These are phyloP conservation scores for Zaprionus capensis DNA, from an alignment of 1,140 invertebrate species.

Conservation along the genomic window DNA sequence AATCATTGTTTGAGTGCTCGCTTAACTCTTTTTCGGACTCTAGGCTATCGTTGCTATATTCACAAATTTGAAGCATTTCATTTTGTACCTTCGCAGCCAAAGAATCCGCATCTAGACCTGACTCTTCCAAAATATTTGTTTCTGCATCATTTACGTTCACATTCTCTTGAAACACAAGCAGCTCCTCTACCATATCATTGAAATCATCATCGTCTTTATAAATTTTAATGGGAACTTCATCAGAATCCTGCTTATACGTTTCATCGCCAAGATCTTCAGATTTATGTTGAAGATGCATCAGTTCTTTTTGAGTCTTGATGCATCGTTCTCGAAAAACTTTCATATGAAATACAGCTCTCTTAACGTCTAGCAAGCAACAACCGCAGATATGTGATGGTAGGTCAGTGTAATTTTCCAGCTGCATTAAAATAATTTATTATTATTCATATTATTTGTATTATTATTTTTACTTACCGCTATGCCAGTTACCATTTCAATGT, in stretches of 20 bases:
- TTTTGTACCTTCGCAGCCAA: slow-evolving; percentile 26
- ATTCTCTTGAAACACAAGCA: slow-evolving; percentile 6
- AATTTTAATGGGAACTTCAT: background rate
- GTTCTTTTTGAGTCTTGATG: slow-evolving; percentile 44
- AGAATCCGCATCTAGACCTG: slow-evolving; percentile 30
- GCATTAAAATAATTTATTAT: background rate
- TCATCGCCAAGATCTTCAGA: background rate
- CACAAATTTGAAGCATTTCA: slow-evolving; percentile 45
- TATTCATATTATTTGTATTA: no score
- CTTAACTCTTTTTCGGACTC: slow-evolving; percentile 5
- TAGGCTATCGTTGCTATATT: slow-evolving; percentile 22
- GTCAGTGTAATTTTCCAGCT: slow-evolving; percentile 38
- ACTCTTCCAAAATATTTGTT: background rate
- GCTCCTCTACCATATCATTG: background rate
- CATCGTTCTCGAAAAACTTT: slow-evolving; percentile 54
- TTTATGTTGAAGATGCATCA: slow-evolving; percentile 5
- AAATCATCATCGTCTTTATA: slow-evolving; percentile 5
- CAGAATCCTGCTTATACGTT: background rate
- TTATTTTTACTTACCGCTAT: slow-evolving; percentile 25
- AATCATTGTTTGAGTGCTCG: background rate
- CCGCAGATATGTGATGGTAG: slow-evolving; percentile 60
- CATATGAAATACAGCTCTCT: slow-evolving; percentile 40
- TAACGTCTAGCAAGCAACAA: slow-evolving; percentile 60
- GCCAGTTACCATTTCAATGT: slow-evolving; percentile 47
- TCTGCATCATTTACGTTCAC: background rate